Conservation (phyloP, 2,888 invertebrate genomes). For the Toxonevra muliebris region DNA sequence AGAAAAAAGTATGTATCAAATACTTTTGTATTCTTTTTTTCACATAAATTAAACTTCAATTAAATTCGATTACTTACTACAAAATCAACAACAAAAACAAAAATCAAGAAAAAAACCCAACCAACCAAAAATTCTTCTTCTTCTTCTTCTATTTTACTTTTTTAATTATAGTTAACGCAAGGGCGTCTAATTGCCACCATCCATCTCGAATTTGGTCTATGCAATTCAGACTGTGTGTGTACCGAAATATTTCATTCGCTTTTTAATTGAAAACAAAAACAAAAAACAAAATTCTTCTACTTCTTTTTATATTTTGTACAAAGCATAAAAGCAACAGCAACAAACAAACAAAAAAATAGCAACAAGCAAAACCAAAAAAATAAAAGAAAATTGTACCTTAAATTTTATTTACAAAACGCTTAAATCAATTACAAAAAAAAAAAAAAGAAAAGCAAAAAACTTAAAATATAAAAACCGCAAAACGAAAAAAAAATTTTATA, state of each 20-base stretch:
- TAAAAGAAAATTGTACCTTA: conserved; percentile 48
- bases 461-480: neutral
- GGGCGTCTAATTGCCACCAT: conserved; percentile 63
- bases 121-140: conserved; percentile 18
- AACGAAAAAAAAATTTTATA: neutral
- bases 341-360: conserved; percentile 22
- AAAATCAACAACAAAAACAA: too few species aligned
- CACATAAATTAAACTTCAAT: conserved; percentile 25
- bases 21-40: neutral
- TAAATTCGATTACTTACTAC: conserved; percentile 17
- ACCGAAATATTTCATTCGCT: conserved; percentile 62
- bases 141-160: conserved; percentile 29
- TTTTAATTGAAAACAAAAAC: conserved; percentile 54
- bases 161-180: conserved; percentile 57
- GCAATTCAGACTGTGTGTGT: conserved; percentile 63
- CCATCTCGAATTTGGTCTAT: conserved; percentile 64
- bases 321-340: conserved; percentile 28
- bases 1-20: too few species aligned
- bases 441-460: conserved; percentile 7
- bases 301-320: conserved; percentile 18
- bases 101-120: neutral
- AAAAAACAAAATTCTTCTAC: neutral
- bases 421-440: conserved; percentile 4
- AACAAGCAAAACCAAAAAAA: conserved; percentile 23
- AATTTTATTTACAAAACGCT: neutral